Evolutionary conservation across 2,888 invertebrate genomes (phyloP), one percentile per base, ranked within the genome.

Genomic region (Bedellia somnulentella): DNA sequence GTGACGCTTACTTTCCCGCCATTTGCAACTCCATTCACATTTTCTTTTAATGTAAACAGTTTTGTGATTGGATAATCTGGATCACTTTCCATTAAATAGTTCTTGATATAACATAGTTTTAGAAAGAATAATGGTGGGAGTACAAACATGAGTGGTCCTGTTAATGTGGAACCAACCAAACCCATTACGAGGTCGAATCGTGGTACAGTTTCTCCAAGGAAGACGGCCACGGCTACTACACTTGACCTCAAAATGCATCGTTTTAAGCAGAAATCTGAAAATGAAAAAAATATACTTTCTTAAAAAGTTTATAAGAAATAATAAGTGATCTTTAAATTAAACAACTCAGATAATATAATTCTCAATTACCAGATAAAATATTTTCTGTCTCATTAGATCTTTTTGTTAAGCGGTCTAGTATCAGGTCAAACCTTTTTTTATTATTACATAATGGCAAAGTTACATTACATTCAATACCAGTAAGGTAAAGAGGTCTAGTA

Each of bases 111-210:
- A 30, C 80, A 61, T 6, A 89, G 81, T 51, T 82, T 85, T 0
- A 86, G 66, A 54, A 92, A 93, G 47, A 93, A 83, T 24, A 93
- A 43, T 0, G 93, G 89, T 0, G 93, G 93, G 34, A 90, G 80
- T 35, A 94, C 80, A 41, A 93, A 93, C 44, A 92, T 86, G 8
- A 93, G 61, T 0, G 93, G 88, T 0, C 91, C 89, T 0, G 87
- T 87, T 3, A 93, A 75, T 0, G 89, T 86, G 3, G 91, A 92
- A 1, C 94, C 93, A 6, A 93, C 83, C 1, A 93, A 66, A 2
- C 90, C 85, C 85, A 93, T 87, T 8, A 93, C 86, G 12, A 91
- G 71, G 45, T 93, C 92, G 50, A 94, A 93, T 38, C 86, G 79
- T 1, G 94, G 93, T 1, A 93, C 84, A 0, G 87, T 80, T 58